A percentile compares a stretch with the other conserved stretches of the same genome.
Evolutionary conservation across 2,113 vertebrate genomes (phyloP).

Genomic region (Crotalus viridis): DNA sequence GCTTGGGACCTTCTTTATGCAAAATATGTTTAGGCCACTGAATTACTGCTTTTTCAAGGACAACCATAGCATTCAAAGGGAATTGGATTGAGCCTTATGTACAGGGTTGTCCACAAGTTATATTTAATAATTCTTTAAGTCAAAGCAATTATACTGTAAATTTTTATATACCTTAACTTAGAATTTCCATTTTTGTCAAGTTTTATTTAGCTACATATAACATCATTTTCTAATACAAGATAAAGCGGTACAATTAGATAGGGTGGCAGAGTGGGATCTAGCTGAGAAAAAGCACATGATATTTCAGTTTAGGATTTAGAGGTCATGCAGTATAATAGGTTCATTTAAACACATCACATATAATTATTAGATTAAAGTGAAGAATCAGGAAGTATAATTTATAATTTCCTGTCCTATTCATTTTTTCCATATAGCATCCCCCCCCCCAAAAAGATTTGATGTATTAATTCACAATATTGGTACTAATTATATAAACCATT

Average conservation of each 20-base stretch:
- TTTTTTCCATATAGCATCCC: neutral
- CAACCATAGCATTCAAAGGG: too few species aligned
- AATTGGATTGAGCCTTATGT: neutral
- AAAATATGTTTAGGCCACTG: neutral
- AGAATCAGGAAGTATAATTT: neutral
- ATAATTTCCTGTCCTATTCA: neutral
- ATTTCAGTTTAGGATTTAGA: conserved; percentile 1
- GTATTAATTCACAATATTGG: neutral
- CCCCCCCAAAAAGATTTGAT: neutral
- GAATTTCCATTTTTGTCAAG: neutral
- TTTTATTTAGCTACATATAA: neutral
- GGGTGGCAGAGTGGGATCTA: neutral
- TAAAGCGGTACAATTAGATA: neutral
- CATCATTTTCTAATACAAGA: neutral
- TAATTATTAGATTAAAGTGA: neutral
- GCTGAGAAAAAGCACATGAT: neutral
- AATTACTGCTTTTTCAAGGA: neutral
- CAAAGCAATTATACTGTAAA: conserved; percentile 43
- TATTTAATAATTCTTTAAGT: conserved; percentile 1
- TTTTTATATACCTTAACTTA: conserved; percentile 27
- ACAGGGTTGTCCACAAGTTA: conserved; percentile 4
- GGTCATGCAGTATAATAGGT: neutral
- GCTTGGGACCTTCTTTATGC: neutral
- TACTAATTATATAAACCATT: neutral
- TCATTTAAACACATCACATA: neutral